phyloP scores from a whole-genome alignment of 2,797 vertebrate genomes.

The Lateolabrax maculatus region DNA sequence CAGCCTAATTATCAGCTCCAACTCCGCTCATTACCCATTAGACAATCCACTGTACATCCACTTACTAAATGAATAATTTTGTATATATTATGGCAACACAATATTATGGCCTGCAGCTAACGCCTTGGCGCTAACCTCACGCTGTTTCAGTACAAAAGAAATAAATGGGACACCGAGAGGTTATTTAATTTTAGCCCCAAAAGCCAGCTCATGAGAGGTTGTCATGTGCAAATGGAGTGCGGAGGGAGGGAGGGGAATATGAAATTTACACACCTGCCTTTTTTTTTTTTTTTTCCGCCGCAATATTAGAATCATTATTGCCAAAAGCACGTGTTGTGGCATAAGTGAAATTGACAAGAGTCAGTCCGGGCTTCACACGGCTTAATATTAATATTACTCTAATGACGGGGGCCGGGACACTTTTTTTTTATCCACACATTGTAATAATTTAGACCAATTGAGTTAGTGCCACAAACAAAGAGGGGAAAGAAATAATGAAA shows the following conservation, averaged over 20 bases:
- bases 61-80: slow-evolving; percentile 91
- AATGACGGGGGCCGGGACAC: slow-evolving; percentile 24
- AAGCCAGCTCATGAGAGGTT: slow-evolving; percentile 79
- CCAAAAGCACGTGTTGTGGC: slow-evolving; percentile 38
- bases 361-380: slow-evolving; percentile 51
- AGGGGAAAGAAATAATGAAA: background rate
- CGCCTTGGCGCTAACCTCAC: slow-evolving; percentile 82
- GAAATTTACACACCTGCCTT: slow-evolving; percentile 77
- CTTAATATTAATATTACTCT: slow-evolving; percentile 70
- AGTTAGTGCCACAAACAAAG: background rate
- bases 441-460: background rate
- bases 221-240: slow-evolving; percentile 76
- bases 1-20: slow-evolving; percentile 89
- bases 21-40: slow-evolving; percentile 89
- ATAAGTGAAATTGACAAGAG: slow-evolving; percentile 50
- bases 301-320: slow-evolving; percentile 58
- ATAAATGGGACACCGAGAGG: slow-evolving; percentile 87
- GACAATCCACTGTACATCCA: slow-evolving; percentile 89
- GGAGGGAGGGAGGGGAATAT: slow-evolving; percentile 45
- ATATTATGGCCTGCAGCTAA: slow-evolving; percentile 88
- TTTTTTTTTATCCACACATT: slow-evolving; percentile 27
- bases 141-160: slow-evolving; percentile 86
- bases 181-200: slow-evolving; percentile 88
- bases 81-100: slow-evolving; percentile 89
- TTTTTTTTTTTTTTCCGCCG: slow-evolving; percentile 26